Conservation (phyloP, 2,113 vertebrate genomes). For the Oriolus oriolus region DNA sequence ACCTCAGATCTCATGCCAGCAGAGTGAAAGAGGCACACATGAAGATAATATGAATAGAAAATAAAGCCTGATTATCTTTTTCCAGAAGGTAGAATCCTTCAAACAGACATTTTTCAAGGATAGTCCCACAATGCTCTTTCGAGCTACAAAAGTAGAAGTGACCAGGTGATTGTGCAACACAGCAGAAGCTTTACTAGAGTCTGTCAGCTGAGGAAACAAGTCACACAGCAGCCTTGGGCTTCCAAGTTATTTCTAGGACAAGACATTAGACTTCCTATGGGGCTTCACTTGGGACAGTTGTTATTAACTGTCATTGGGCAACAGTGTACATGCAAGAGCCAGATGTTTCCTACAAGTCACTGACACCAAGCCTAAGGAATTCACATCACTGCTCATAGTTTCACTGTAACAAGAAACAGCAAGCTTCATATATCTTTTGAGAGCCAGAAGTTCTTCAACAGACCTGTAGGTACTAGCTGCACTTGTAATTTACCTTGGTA, state of each 20-base stretch:
- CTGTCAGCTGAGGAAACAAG: background rate
- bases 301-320: background rate
- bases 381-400: constrained; percentile 45
- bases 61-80: background rate
- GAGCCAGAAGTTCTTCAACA: background rate
- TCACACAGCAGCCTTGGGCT: background rate
- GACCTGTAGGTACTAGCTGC: background rate
- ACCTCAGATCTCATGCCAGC: background rate
- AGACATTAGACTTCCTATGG: background rate
- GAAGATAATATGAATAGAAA: background rate
- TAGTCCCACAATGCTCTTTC: background rate
- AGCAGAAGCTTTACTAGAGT: background rate
- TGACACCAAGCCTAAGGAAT: constrained; percentile 40
- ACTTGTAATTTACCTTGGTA: background rate
- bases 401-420: background rate
- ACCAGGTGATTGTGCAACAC: background rate
- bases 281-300: background rate
- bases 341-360: constrained; percentile 45
- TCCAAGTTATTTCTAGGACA: background rate
- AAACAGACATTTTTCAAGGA: background rate
- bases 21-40: background rate
- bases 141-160: background rate
- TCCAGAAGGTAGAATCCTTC: background rate
- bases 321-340: background rate
- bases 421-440: background rate